Evolutionary conservation across 2,888 invertebrate genomes (phyloP), one percentile per base, ranked within the genome.

Genomic region (Athrips mouffetella): DNA sequence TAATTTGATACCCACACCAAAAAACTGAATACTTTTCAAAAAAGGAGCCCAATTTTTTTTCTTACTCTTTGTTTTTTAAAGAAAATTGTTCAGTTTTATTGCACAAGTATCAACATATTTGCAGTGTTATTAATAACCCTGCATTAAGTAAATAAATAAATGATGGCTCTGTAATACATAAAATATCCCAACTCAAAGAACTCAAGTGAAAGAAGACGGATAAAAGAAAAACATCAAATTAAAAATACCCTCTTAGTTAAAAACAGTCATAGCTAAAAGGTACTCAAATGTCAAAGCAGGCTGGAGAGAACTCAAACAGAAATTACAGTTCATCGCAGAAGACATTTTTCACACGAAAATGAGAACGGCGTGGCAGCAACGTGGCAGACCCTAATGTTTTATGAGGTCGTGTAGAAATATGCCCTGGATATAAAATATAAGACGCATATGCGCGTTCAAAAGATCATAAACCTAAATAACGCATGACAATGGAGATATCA

Each of bases 361-460:
- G 29, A 16, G 11, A 29, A 44, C 25, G 23, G 23, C 30, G n/a
- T 33, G 49, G 44, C 30, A 13, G 31, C 16, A 15, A 15, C 33
- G 13, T 33, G 33, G 33, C n/a, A n/a, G n/a, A n/a, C 47, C 49
- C 44, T 52, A 40, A 41, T 50, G 37, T 49, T 52, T 53, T 53
- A 53, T 42, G 50, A 53, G 40, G 39, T 13, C 47, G 4, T 33
- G 23, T 25, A 18, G 39, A 51, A 50, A 55, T 51, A 45, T 47
- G 53, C 47, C 37, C 18, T 31, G 39, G 31, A 33, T 49, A 21
- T 30, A 30, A 8, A 49, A 41, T 47, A 48, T 27, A 3, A 10
- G 27, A 33, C 44, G 39, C 37, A 23, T 46, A 46, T 46, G 31
- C 21, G 35, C 27, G 33, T 37, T 48, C 21, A 48, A 21, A 40